A percentile compares a stretch with the other conserved stretches of the same genome.
Evolutionary conservation across 2,113 vertebrate species (phyloP).

Genomic region (Vidua macroura): DNA sequence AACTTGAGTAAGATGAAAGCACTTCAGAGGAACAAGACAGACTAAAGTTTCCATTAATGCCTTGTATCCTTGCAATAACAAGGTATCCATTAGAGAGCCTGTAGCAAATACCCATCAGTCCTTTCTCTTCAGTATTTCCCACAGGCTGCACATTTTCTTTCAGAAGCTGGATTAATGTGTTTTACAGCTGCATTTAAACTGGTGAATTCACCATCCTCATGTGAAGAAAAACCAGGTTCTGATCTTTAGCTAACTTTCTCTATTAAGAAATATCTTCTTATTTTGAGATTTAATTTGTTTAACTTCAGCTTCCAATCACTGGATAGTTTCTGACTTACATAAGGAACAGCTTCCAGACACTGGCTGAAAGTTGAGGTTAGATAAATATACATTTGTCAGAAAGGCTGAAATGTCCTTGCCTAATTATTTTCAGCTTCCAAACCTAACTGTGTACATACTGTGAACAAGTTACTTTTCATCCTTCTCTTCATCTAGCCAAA

Average conservation of each 20-base stretch:
- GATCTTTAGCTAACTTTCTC: not conserved
- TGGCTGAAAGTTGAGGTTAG: constrained; percentile 10
- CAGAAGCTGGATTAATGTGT: not conserved
- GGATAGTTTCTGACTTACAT: not conserved
- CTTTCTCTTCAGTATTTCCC: not conserved
- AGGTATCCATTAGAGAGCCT: constrained; percentile 18
- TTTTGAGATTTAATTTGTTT: constrained; percentile 16
- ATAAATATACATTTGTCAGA: constrained; percentile 49
- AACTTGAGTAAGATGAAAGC: constrained; percentile 32
- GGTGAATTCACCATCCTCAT: not conserved
- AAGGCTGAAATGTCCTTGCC: not conserved
- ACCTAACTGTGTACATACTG: not conserved
- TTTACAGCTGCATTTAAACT: constrained; percentile 1
- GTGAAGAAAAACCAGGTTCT: not conserved
- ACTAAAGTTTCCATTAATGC: constrained; percentile 11
- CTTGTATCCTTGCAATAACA: constrained; percentile 22
- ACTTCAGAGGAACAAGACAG: constrained; percentile 1
- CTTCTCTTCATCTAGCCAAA: not conserved
- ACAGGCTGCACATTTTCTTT: not conserved
- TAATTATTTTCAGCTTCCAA: constrained; percentile 38
- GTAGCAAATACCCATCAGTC: not conserved
- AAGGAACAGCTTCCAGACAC: constrained; percentile 28
- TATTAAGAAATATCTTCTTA: not conserved
- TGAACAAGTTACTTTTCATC: not conserved
- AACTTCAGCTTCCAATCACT: not conserved